Conservation (phyloP, 2,888 invertebrate genomes). For the Acronicta alni region DNA sequence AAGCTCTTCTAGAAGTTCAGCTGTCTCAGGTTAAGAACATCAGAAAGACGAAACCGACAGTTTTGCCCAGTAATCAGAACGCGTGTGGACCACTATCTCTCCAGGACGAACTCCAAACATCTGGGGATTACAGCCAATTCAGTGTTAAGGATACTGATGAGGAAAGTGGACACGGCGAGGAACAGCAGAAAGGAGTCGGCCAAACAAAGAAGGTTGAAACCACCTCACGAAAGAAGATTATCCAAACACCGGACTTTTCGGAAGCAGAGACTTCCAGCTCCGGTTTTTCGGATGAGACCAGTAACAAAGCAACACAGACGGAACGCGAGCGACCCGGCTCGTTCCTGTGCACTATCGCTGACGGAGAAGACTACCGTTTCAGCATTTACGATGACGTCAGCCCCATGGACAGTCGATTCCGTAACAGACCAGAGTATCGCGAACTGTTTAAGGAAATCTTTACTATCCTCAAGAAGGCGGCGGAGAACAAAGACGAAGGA, state of each 20-base stretch:
- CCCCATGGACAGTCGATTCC: constrained; percentile 94
- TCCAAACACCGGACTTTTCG: constrained; percentile 95
- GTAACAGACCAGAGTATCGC: constrained; percentile 94
- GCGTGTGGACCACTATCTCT: constrained; percentile 87
- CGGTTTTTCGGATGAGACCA: constrained; percentile 95
- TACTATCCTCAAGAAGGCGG: constrained; percentile 94
- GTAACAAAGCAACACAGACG: constrained; percentile 95
- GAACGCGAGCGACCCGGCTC: constrained; percentile 94
- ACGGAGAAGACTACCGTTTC: constrained; percentile 95
- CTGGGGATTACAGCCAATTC: constrained; percentile 92
- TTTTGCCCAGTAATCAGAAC: constrained; percentile 69
- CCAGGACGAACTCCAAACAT: constrained; percentile 93
- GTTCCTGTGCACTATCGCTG: constrained; percentile 95
- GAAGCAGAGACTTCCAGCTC: constrained; percentile 96
- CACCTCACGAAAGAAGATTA: constrained; percentile 88
- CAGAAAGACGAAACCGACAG: constrained; percentile 76
- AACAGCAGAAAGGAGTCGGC: constrained; percentile 84
- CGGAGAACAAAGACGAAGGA: constrained; percentile 94
- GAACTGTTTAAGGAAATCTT: constrained; percentile 95
- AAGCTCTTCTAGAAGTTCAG: constrained; percentile 94
- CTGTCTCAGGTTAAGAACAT: constrained; percentile 90
- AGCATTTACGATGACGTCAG: constrained; percentile 95
- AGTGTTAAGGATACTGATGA: constrained; percentile 91
- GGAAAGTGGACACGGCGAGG: constrained; percentile 90
- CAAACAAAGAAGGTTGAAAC: constrained; percentile 82